phyloP scores from a whole-genome alignment of 1,140 invertebrate species.

The Patella vulgata region DNA sequence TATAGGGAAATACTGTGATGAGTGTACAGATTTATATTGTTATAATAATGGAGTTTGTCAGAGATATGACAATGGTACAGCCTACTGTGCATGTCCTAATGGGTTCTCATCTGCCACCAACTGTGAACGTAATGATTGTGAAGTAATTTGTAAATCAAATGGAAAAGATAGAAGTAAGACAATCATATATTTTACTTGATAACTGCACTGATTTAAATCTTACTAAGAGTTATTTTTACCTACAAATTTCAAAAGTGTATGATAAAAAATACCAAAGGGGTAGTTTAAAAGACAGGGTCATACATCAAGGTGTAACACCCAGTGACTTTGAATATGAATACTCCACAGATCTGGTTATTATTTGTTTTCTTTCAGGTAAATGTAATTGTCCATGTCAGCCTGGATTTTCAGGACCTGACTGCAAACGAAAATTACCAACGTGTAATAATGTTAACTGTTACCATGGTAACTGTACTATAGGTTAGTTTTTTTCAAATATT shows the following conservation, averaged over 20 bases:
- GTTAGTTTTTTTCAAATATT: conserved; percentile 4
- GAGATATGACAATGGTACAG: conserved; percentile 18
- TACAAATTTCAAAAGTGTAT: neutral
- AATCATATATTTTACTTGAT: neutral
- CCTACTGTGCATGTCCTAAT: conserved; percentile 22
- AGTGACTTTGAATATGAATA: too few relatives aligned
- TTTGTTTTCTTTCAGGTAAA: too few relatives aligned
- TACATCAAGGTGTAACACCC: neutral
- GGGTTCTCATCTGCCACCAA: conserved; percentile 16
- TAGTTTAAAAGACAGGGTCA: neutral
- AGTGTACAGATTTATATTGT: conserved; percentile 71
- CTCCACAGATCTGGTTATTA: too few relatives aligned
- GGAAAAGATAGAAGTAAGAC: neutral
- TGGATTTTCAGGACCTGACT: neutral
- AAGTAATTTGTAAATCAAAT: neutral
- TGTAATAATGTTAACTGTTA: conserved; percentile 4
- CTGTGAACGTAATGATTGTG: conserved; percentile 14
- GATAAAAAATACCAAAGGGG: neutral
- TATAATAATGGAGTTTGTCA: conserved; percentile 66
- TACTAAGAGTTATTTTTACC: neutral
- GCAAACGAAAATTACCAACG: neutral
- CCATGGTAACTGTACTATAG: neutral
- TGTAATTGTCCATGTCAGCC: too few relatives aligned
- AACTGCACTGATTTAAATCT: neutral
- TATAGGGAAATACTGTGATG: conserved; percentile 68